Evolutionary conservation across 2,888 invertebrate species (phyloP).

Genomic region (Punctoribates punctum): DNA sequence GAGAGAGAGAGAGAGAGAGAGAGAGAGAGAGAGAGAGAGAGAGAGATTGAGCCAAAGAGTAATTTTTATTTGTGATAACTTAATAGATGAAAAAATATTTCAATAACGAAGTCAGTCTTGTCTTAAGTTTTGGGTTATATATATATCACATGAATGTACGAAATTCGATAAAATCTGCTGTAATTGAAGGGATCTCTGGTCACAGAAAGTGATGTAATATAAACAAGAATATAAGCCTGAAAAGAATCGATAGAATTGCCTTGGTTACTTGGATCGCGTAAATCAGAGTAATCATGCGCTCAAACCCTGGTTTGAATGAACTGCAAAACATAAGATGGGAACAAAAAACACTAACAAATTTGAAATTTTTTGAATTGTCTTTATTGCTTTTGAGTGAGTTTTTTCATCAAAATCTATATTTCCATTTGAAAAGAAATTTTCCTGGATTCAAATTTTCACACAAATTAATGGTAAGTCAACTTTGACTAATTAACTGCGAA

Average conservation of each 20-base stretch:
- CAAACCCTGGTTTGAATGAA: neutral
- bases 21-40: neutral
- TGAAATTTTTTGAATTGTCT: slow-evolving; percentile 4
- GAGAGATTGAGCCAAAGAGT: slow-evolving; percentile 4
- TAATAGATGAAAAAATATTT: neutral
- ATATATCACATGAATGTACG: neutral
- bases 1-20: slow-evolving; percentile 26
- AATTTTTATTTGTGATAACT: neutral
- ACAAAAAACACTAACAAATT: slow-evolving; percentile 1
- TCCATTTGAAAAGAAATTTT: neutral
- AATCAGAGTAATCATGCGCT: slow-evolving; percentile 28
- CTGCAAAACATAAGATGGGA: neutral
- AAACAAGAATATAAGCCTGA: neutral
- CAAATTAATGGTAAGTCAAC: too few relatives aligned
- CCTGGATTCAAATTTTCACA: too few relatives aligned
- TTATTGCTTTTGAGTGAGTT: neutral
- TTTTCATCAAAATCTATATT: neutral
- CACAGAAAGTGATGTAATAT: neutral
- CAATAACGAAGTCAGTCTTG: neutral
- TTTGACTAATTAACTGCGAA: too few relatives aligned
- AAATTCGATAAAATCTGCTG: slow-evolving; percentile 18
- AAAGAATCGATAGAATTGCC: slow-evolving; percentile 25
- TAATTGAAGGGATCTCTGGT: slow-evolving; percentile 24
- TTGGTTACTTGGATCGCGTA: slow-evolving; percentile 30
- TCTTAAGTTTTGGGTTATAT: neutral